A percentile compares a stretch with the other conserved stretches of the same genome.
These are phyloP conservation scores for Phallusia fumigata DNA, from an alignment of 23 tunicate species.

Conservation along the genomic window DNA sequence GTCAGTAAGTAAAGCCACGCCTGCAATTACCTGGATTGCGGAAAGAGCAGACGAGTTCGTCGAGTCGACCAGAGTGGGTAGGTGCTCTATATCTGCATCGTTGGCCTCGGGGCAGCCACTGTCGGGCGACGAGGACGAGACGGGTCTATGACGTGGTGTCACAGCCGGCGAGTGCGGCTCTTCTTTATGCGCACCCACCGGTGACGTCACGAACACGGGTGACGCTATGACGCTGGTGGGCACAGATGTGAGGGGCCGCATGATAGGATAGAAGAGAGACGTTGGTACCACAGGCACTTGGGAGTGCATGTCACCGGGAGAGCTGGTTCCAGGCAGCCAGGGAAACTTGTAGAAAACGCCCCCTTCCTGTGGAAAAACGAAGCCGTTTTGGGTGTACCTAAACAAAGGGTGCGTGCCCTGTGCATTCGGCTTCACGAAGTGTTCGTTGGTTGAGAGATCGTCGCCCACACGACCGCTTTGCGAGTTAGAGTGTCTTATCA, in stretches of 20 bases:
- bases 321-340: not conserved
- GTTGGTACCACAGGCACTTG: not conserved
- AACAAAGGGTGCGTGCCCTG: not conserved
- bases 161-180: not conserved
- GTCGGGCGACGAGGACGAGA: conserved; percentile 50
- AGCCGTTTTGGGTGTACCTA: not conserved
- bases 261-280: not conserved
- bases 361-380: not conserved
- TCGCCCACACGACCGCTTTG: not conserved
- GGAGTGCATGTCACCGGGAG: not conserved
- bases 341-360: not conserved
- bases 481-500: conserved; percentile 1
- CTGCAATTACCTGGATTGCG: not conserved
- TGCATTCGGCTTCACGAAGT: not conserved
- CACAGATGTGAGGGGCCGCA: not conserved
- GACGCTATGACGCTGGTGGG: not conserved
- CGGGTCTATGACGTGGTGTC: conserved; percentile 27
- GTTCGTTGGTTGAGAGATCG: not conserved
- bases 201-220: not conserved
- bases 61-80: not conserved
- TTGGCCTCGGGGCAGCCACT: conserved; percentile 54
- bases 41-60: not conserved
- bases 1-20: too few relatives aligned
- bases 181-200: not conserved
- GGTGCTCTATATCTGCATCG: conserved; percentile 4